phyloP scores from a whole-genome alignment of 1,140 invertebrate species.

The Lethocerus indicus region DNA sequence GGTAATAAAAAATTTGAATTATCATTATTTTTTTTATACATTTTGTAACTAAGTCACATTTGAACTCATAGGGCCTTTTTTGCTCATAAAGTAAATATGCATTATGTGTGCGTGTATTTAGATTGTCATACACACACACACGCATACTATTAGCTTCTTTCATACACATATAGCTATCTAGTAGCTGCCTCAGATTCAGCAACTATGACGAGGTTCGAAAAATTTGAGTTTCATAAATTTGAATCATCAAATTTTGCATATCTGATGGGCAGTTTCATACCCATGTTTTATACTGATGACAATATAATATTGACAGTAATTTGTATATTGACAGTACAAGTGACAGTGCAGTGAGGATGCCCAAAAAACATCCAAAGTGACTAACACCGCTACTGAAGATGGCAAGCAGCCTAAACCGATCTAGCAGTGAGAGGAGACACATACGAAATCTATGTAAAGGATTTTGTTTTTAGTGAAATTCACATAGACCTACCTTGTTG shows the following conservation, averaged over 20 bases:
- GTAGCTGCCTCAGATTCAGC: too few species aligned
- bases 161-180: too few species aligned
- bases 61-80: background rate
- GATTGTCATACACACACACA: too few species aligned
- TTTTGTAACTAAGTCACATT: background rate
- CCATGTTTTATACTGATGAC: too few species aligned
- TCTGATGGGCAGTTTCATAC: too few species aligned
- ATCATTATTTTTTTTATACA: background rate
- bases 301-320: background rate
- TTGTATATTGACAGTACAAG: background rate
- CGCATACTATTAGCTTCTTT: too few species aligned
- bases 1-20: background rate
- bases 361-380: background rate
- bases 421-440: background rate
- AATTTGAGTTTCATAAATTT: too few species aligned
- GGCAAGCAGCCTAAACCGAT: background rate
- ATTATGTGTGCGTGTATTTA: too few species aligned
- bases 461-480: slow-evolving; percentile 2
- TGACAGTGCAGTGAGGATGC: background rate
- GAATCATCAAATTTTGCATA: too few species aligned
- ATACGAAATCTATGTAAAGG: background rate
- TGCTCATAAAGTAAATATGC: background rate
- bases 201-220: too few species aligned
- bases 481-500: slow-evolving; percentile 42
- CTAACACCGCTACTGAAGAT: slow-evolving; percentile 10